These are phyloP conservation scores for Oncorhynchus masou DNA, from an alignment of 2,113 vertebrate genomes.

Conservation along the genomic window DNA sequence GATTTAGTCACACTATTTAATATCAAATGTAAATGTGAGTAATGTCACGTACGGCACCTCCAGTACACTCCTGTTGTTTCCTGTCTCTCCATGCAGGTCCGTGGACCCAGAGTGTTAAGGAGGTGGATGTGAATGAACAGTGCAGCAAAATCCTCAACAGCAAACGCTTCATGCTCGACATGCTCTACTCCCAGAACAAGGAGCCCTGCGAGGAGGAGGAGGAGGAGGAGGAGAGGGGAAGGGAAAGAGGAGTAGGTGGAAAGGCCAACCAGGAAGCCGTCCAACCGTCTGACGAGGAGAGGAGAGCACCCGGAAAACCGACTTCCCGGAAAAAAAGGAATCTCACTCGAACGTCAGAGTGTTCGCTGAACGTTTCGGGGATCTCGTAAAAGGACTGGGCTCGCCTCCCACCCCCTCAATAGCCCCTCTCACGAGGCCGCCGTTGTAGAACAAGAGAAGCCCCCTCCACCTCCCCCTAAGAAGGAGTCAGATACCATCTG, in stretches of 20 bases:
- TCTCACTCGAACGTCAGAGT: slow-evolving; percentile 81
- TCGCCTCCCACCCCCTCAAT: slow-evolving; percentile 38
- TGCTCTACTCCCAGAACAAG: slow-evolving; percentile 94
- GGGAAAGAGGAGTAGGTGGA: slow-evolving; percentile 57
- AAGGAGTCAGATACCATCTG: slow-evolving; percentile 94
- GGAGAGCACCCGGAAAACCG: slow-evolving; percentile 41
- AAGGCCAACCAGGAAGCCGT: slow-evolving; percentile 68
- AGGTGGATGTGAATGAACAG: slow-evolving; percentile 84
- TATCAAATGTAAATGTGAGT: too few species aligned
- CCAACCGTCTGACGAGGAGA: slow-evolving; percentile 66
- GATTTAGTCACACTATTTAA: too few species aligned
- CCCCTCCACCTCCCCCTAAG: slow-evolving; percentile 52
- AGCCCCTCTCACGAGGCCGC: slow-evolving; percentile 61
- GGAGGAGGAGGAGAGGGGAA: slow-evolving; percentile 72
- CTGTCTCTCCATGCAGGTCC: slow-evolving; percentile 66
- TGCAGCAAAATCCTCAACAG: slow-evolving; percentile 88
- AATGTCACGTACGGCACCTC: too few species aligned
- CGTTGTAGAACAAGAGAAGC: slow-evolving; percentile 10
- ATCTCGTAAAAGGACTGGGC: slow-evolving; percentile 77
- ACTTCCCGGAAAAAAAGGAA: slow-evolving; percentile 68
- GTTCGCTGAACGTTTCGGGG: slow-evolving; percentile 88
- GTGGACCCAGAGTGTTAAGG: slow-evolving; percentile 75
- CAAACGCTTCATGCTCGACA: slow-evolving; percentile 96
- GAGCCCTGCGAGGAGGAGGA: slow-evolving; percentile 79
- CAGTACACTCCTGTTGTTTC: neutral